phyloP scores from a whole-genome alignment of 2,113 vertebrate species.

The Paramormyrops kingsleyae region DNA sequence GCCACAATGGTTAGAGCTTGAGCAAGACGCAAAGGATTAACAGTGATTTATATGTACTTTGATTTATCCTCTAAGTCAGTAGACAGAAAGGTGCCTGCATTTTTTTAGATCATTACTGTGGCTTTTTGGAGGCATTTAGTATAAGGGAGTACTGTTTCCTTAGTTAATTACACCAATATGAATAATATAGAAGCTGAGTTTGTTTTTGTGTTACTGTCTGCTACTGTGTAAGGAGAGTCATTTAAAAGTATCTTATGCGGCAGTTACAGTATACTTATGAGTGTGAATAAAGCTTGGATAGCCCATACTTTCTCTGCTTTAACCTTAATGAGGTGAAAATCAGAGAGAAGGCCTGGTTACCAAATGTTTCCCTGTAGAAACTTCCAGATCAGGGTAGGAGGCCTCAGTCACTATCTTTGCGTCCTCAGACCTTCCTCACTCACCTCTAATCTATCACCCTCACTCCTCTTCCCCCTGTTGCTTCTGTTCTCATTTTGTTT shows the following conservation, averaged over 20 bases:
- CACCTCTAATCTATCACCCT: slow-evolving; percentile 28
- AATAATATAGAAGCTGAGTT: neutral
- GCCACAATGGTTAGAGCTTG: neutral
- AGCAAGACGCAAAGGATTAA: slow-evolving; percentile 7
- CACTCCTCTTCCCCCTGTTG: slow-evolving; percentile 41
- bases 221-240: slow-evolving; percentile 20
- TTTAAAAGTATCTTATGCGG: neutral
- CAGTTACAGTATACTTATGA: neutral
- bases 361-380: slow-evolving; percentile 3
- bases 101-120: neutral
- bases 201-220: neutral
- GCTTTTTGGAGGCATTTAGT: neutral
- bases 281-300: neutral
- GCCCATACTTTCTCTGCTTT: neutral
- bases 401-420: slow-evolving; percentile 30
- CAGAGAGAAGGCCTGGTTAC: neutral
- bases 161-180: neutral
- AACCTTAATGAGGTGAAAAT: neutral
- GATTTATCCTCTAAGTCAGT: slow-evolving; percentile 8
- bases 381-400: slow-evolving; percentile 25
- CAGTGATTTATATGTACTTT: slow-evolving; percentile 18
- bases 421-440: slow-evolving; percentile 43
- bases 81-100: neutral
- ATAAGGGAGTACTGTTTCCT: neutral
- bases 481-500: slow-evolving; percentile 42